Conservation (phyloP, 2,113 vertebrate genomes). For the human region DNA sequence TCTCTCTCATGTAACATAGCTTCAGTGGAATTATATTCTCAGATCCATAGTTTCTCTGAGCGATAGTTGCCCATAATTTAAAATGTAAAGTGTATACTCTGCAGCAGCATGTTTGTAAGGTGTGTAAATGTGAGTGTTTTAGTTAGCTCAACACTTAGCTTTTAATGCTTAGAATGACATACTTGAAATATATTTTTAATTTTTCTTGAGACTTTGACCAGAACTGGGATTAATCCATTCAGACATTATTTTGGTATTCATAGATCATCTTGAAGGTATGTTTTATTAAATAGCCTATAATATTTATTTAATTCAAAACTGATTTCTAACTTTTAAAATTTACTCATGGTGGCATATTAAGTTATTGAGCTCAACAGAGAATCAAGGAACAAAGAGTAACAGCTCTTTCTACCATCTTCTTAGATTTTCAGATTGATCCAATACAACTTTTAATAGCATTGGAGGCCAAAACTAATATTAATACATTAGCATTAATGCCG, state of each 20-base stretch:
- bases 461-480: background rate
- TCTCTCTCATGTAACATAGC: background rate
- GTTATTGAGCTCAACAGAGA: background rate
- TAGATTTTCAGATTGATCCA: background rate
- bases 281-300: background rate
- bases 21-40: background rate
- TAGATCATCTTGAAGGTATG: background rate
- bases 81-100: background rate
- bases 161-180: background rate
- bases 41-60: background rate
- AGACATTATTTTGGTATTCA: background rate
- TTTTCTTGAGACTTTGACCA: background rate
- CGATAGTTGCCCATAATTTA: background rate
- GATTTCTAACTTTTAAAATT: background rate
- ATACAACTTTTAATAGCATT: background rate
- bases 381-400: background rate
- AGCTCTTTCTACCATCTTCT: background rate
- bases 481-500: background rate
- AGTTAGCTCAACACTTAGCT: background rate
- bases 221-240: background rate
- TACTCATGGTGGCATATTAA: background rate
- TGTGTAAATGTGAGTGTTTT: background rate
- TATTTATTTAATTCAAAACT: background rate
- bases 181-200: background rate
- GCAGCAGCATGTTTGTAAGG: background rate